Conservation (phyloP, 1,140 invertebrate species). For the Schlechtendalia chinensis region DNA sequence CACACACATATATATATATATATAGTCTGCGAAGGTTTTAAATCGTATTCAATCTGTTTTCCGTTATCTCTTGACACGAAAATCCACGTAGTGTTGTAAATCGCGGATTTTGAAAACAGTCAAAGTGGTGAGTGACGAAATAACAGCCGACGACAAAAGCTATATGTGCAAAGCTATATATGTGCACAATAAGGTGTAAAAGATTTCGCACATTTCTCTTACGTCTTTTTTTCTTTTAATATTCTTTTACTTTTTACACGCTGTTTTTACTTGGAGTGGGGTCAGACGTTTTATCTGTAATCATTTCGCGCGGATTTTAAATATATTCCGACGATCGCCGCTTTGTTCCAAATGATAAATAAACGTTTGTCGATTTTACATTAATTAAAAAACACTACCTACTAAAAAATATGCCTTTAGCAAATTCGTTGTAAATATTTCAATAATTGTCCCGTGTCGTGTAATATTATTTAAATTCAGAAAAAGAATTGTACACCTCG, state of each 20-base stretch:
- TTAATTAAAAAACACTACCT: neutral
- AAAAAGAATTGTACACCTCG: too few relatives aligned
- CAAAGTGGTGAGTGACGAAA: conserved; percentile 12
- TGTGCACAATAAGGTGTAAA: neutral
- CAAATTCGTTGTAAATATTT: too few relatives aligned
- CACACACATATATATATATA: neutral
- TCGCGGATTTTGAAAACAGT: conserved; percentile 6
- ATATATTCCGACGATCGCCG: neutral
- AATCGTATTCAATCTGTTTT: conserved; percentile 31
- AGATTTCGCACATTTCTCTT: conserved; percentile 6
- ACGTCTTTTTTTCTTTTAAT: neutral
- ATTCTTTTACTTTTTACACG: neutral
- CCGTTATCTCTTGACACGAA: conserved; percentile 11
- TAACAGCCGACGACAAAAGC: conserved; percentile 20
- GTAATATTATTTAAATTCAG: too few relatives aligned
- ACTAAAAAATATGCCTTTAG: too few relatives aligned
- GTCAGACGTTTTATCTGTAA: neutral
- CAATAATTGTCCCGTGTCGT: too few relatives aligned
- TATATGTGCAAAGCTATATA: neutral
- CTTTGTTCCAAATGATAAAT: neutral
- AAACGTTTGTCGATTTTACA: neutral
- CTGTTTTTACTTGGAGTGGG: neutral
- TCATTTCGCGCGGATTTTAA: neutral
- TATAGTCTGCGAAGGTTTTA: neutral
- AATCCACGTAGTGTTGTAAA: conserved; percentile 26